Percentiles rank a stretch among this genome's conserved stretches.
These are phyloP conservation scores for Drosophila carrolli DNA, from an alignment of 1,140 invertebrate species.

Conservation along the genomic window DNA sequence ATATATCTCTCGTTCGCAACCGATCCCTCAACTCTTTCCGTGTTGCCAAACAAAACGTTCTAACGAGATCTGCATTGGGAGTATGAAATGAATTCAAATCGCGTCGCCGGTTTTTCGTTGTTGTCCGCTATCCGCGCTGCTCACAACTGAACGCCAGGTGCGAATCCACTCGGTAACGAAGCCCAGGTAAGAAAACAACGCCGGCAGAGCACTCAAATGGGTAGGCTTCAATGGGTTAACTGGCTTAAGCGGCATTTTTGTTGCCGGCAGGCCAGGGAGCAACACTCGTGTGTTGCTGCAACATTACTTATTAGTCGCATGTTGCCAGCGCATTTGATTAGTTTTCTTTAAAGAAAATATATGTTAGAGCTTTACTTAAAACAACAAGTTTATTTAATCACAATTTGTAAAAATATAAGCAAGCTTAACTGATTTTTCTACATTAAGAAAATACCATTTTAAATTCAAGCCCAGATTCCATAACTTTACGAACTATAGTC, in stretches of 20 bases:
- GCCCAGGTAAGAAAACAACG: conserved; percentile 37
- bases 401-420: no score
- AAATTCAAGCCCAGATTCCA: no score
- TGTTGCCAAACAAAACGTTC: conserved; percentile 45
- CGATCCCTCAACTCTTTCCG: conserved; percentile 19
- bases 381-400: no score
- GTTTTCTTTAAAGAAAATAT: neutral
- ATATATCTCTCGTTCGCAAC: conserved; percentile 5
- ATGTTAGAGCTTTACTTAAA: no score
- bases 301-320: conserved; percentile 6
- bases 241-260: conserved; percentile 16
- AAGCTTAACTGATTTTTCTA: no score
- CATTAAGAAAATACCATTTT: no score
- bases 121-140: conserved; percentile 66
- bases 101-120: conserved; percentile 61
- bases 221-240: conserved; percentile 73
- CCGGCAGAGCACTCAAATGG: conserved; percentile 33
- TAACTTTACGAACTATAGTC: no score
- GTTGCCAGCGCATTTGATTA: neutral
- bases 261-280: conserved; percentile 1
- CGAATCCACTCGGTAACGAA: conserved; percentile 49
- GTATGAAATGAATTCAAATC: conserved; percentile 25
- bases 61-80: conserved; percentile 30
- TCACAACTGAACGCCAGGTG: conserved; percentile 76
- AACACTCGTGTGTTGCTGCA: conserved; percentile 19